A percentile compares a stretch with the other conserved stretches of the same genome.
These are phyloP conservation scores for Ricordea florida DNA, from an alignment of 92 coral and sea anemone genomes.

Conservation along the genomic window DNA sequence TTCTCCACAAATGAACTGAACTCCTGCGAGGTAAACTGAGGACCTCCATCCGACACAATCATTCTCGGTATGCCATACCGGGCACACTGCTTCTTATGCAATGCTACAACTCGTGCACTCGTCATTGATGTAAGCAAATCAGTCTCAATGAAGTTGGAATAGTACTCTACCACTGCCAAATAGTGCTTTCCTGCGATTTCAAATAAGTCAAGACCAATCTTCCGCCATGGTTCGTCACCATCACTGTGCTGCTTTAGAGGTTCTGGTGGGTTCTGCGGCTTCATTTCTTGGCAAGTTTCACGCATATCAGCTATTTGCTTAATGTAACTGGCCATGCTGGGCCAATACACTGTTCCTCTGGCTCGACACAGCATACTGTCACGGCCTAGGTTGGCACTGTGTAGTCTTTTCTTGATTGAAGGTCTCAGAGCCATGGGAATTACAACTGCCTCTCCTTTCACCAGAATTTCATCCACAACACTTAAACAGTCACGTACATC, in stretches of 20 bases:
- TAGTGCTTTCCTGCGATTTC: no score
- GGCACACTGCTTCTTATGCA: no score
- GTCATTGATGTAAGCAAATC: no score
- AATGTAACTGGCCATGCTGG: conserved; percentile 39
- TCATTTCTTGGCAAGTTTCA: conserved; percentile 25
- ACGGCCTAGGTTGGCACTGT: conserved; percentile 23
- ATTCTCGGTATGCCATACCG: conserved; percentile 43
- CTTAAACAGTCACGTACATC: conserved; percentile 38
- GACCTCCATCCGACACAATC: conserved; percentile 24
- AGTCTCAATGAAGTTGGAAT: no score
- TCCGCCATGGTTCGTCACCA: no score
- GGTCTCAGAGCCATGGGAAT: conserved; percentile 27
- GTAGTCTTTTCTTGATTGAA: conserved; percentile 27
- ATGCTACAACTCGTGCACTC: not conserved
- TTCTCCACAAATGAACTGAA: conserved; percentile 33
- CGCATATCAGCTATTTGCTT: conserved; percentile 29
- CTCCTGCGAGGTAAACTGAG: conserved; percentile 21
- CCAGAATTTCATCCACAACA: conserved; percentile 14
- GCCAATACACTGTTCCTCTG: conserved; percentile 57
- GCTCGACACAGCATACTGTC: conserved; percentile 46
- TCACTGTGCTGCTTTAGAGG: conserved; percentile 43
- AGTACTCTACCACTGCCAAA: no score
- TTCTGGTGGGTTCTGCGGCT: conserved; percentile 31
- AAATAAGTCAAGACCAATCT: no score
- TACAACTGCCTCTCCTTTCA: conserved; percentile 37